Evolutionary conservation across 2,797 vertebrate genomes (phyloP), one percentile per base, ranked within the genome.

Genomic region (Pogoniulus pusillus): DNA sequence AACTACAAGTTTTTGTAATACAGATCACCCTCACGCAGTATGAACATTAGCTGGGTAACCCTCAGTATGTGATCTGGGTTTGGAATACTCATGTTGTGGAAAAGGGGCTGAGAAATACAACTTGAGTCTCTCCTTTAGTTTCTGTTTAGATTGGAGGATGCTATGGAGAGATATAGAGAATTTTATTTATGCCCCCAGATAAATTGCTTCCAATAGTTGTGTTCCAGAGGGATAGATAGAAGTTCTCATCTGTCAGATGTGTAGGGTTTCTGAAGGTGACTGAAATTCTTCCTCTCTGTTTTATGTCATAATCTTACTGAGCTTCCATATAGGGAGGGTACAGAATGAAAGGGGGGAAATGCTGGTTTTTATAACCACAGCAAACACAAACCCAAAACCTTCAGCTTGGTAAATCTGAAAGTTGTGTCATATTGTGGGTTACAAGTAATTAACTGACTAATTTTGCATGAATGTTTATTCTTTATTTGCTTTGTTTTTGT

Each of bases 401-500:
- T 90, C 58, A 54, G 6, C 62, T n/a, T 69, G 29, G 43, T 88
- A 85, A 78, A 76, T 90, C 87, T 82, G 55, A 74, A 93, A 95
- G 63, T 63, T 60, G 65, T 87, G 86, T 95, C 93, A 78, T 96
- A 82, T 91, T 96, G 90, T 97, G 93, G 93, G 94, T 92, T 96
- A 96, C 90, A 86, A 95, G 43, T 95, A 91, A 93, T 92, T 96
- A 94, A 96, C 93, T 93, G 93, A 93, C 91, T 94, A 85, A 94
- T 94, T 94, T 94, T 91, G 96, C 94, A 90, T 96, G 94, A 93
- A 84, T 96, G 90, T 95, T 95, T 97, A 95, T 96, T 96, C 95
- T 95, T 96, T 95, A 95, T 96, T 97, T 97, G 97, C 97, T 97
- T 97, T 96, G 94, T 98, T 97, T 97, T 87, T 97, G 98, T 98